These are phyloP conservation scores for Mugil cephalus DNA, from an alignment of 2,113 vertebrate species.

Conservation along the genomic window DNA sequence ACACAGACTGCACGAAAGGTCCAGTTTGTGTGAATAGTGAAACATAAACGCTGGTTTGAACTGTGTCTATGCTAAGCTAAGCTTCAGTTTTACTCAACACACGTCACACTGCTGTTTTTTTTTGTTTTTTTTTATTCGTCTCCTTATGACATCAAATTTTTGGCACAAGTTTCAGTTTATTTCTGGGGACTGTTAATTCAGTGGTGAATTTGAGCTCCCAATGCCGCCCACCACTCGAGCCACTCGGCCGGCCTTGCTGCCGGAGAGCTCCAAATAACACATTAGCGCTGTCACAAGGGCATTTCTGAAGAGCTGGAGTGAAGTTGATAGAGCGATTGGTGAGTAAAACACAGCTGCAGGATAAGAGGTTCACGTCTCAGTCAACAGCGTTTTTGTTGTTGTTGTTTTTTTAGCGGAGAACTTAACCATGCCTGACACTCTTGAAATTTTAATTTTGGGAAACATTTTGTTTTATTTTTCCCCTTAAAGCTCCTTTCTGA, in stretches of 20 bases:
- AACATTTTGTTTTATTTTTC: neutral
- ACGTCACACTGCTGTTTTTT: too few species aligned
- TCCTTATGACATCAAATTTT: too few species aligned
- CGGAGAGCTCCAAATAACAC: neutral
- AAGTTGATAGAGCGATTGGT: slow-evolving; percentile 10
- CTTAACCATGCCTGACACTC: slow-evolving; percentile 2
- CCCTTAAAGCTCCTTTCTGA: neutral
- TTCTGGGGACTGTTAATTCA: neutral
- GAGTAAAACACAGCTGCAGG: slow-evolving; percentile 8
- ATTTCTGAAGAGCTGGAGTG: slow-evolving; percentile 2
- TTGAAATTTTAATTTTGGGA: slow-evolving; percentile 7
- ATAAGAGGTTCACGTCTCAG: slow-evolving; percentile 22
- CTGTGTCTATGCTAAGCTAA: too few species aligned
- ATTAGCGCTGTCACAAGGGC: neutral
- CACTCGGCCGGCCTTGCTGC: neutral
- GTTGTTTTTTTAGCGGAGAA: neutral
- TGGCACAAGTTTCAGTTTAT: too few species aligned
- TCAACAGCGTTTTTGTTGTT: slow-evolving; percentile 18
- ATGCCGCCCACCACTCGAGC: neutral
- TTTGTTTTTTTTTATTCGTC: too few species aligned
- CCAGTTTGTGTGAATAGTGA: neutral
- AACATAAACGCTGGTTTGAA: neutral
- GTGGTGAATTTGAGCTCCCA: neutral
- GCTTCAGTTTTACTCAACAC: too few species aligned
- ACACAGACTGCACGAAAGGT: neutral